A percentile compares a stretch with the other conserved stretches of the same genome.
Conservation (phyloP, 1,140 invertebrate genomes). For the Aplysia californica region DNA sequence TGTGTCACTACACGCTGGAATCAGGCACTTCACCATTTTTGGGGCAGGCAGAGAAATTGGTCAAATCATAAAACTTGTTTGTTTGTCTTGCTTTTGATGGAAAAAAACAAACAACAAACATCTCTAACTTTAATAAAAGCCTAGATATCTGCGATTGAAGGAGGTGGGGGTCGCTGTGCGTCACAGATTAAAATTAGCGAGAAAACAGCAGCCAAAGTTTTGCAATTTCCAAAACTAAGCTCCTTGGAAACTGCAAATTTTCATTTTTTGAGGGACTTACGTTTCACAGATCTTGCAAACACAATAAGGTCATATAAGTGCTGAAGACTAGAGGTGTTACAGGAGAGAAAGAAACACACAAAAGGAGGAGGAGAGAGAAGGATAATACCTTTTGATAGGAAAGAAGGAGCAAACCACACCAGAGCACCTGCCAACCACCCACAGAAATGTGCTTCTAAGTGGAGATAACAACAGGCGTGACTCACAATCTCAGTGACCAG, state of each 20-base stretch:
- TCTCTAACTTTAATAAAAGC: background rate
- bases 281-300: too few relatives aligned
- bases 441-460: background rate
- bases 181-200: too few relatives aligned
- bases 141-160: too few relatives aligned
- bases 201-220: too few relatives aligned
- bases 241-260: too few relatives aligned
- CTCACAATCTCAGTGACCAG: conserved; percentile 67
- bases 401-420: background rate
- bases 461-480: background rate
- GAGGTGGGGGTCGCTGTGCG: background rate
- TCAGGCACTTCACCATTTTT: background rate
- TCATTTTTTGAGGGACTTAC: too few relatives aligned
- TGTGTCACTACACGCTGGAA: background rate
- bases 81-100: too few relatives aligned
- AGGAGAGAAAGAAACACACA: background rate
- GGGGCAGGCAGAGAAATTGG: background rate
- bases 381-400: background rate
- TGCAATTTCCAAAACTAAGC: too few relatives aligned
- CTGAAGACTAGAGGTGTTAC: background rate
- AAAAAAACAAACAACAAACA: background rate
- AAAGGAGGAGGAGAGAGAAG: background rate
- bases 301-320: background rate
- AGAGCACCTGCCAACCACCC: background rate
- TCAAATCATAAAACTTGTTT: background rate